Evolutionary conservation across 2,797 vertebrate species (phyloP).

Genomic region (Rhynchonycteris naso): DNA sequence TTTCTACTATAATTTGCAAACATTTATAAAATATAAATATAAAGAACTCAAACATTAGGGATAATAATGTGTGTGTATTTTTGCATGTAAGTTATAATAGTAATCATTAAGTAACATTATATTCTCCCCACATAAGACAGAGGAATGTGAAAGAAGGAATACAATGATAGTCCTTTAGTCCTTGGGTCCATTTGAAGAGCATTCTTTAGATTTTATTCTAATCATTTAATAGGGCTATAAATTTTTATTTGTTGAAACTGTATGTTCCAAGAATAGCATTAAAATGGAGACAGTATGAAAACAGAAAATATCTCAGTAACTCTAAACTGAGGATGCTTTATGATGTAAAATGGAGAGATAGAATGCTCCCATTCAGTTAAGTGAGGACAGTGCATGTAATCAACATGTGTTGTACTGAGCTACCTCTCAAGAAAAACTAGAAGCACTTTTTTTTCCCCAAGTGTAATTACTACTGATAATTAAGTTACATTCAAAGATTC

Average conservation of each 20-base stretch:
- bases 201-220: slow-evolving; percentile 16
- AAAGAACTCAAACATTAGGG: neutral
- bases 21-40: neutral
- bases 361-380: neutral
- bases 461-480: slow-evolving; percentile 36
- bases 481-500: slow-evolving; percentile 63
- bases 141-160: neutral
- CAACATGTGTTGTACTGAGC: neutral
- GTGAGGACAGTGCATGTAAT: neutral
- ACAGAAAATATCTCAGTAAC: neutral
- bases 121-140: neutral
- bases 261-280: neutral
- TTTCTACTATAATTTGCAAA: slow-evolving; percentile 15
- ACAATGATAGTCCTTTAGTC: neutral
- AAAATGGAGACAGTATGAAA: slow-evolving; percentile 40
- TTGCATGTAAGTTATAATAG: neutral
- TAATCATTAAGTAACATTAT: neutral
- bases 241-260: slow-evolving; percentile 40
- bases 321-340: neutral
- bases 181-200: neutral
- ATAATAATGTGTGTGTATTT: neutral
- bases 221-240: neutral
- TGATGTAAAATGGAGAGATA: slow-evolving; percentile 29
- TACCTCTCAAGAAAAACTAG: slow-evolving; percentile 37
- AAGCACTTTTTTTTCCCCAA: neutral